phyloP scores from a whole-genome alignment of 2,888 invertebrate genomes.

The Drepanosiphum platanoidis region DNA sequence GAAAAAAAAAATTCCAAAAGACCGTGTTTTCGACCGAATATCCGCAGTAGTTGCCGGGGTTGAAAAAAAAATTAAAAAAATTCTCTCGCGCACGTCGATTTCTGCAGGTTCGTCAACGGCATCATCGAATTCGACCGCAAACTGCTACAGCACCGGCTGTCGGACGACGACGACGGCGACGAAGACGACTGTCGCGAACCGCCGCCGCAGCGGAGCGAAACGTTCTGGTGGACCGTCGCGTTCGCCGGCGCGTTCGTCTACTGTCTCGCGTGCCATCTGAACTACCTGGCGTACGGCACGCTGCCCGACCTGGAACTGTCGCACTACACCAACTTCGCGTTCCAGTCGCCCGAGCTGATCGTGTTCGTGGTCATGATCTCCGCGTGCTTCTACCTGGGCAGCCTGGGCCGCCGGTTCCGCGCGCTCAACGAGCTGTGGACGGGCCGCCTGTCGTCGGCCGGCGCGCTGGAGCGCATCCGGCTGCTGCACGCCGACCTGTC shows the following conservation, averaged over 20 bases:
- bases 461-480: background rate
- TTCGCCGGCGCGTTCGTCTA: background rate
- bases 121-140: background rate
- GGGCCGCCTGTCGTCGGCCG: background rate
- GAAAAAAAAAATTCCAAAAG: no score
- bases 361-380: background rate
- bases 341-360: background rate
- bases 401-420: background rate
- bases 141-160: background rate
- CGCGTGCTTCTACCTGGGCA: conserved; percentile 1
- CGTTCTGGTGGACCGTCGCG: background rate
- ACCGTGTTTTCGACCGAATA: no score
- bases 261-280: background rate
- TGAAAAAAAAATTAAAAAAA: no score
- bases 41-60: no score
- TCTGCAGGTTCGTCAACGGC: background rate
- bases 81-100: no score
- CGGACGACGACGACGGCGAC: no score
- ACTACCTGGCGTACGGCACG: fast-evolving
- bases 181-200: no score
- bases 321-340: background rate
- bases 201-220: background rate
- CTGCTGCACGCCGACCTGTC: conserved; percentile 21
- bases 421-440: conserved; percentile 3
- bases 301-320: no score